Percentiles rank a stretch among this genome's conserved stretches.
Evolutionary conservation across 2,888 invertebrate species (phyloP).

Genomic region (Timema cristinae): DNA sequence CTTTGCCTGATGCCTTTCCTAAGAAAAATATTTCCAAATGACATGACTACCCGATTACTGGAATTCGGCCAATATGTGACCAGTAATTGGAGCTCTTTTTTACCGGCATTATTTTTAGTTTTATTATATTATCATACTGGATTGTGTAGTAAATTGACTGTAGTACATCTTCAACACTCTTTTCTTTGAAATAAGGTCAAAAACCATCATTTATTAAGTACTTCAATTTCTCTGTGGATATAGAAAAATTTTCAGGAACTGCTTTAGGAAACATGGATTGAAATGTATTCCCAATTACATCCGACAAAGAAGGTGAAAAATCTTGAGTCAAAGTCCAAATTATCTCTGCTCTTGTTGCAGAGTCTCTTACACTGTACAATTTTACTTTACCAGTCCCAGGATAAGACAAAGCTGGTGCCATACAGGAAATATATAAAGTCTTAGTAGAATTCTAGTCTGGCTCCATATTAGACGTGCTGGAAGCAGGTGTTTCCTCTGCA

Average conservation of each 20-base stretch:
- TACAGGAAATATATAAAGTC: neutral
- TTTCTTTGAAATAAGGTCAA: neutral
- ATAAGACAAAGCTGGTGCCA: neutral
- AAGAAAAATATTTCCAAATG: conserved; percentile 2
- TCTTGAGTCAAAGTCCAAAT: neutral
- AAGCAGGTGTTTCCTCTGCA: too few relatives aligned
- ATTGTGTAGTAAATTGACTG: neutral
- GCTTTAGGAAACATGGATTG: neutral
- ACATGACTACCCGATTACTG: neutral
- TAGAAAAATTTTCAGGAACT: neutral
- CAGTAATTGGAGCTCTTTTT: neutral
- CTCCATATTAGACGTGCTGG: neutral
- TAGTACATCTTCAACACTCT: neutral
- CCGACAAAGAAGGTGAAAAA: neutral
- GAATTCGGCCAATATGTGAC: neutral
- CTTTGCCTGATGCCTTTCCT: neutral
- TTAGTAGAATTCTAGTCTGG: neutral
- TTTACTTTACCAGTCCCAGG: neutral
- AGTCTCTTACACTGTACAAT: too few relatives aligned
- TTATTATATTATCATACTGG: conserved; percentile 3
- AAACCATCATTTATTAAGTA: neutral
- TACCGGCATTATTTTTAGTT: neutral
- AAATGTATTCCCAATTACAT: neutral
- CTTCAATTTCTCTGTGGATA: neutral
- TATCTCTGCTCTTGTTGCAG: conserved; percentile 10